Base-by-base conservation (phyloP, 2,113 vertebrate genomes). In the Rhinolophus sinicus region DNA sequence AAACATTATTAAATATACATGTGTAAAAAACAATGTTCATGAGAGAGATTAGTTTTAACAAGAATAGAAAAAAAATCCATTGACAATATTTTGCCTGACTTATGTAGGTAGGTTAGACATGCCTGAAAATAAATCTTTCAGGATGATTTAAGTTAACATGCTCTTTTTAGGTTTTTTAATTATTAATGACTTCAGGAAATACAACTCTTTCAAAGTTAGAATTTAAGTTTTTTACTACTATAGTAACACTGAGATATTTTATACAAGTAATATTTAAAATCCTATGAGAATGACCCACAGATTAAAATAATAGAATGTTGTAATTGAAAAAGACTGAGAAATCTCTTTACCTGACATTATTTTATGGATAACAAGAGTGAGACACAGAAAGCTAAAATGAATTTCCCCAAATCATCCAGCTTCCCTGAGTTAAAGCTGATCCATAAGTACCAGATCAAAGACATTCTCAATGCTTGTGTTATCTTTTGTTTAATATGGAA, bases 41-140 rank as follows among this genome's bases (percentile, higher is more conserved):
- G 26, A 56, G 11, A 64, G 16, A 96, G 6, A 92, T 85, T 85
- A 84, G 94, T 82, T 6, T 62, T 90, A 95, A 14, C 15, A 94
- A 93, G 52, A 73, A 91, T n/a, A 97, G 24, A 56, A 96, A 97
- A 92, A 70, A 38, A 72, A 96, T 52, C 21, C 30, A 78, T 21
- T n/a, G 35, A 81, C 95, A 96, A 94, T 52, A 54, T 70, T 88
- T 97, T 92, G 2, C 3, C 38, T 73, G 35, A 62, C 67, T 24
- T 88, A 14, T 50, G 8, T 72, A 28, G 5, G 14, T 60, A 50
- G 62, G 21, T 69, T 91, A 56, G 40, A 94, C 19, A 78, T 90
- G 7, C 10, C 18, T 40, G 3, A 70, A 92, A 93, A 94, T 87
- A 76, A 67, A 67, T 40, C 6, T 65, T 65, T 92, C 33, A 38